Evolutionary conservation across 2,888 invertebrate species (phyloP).

Genomic region (Xylota segnis): DNA sequence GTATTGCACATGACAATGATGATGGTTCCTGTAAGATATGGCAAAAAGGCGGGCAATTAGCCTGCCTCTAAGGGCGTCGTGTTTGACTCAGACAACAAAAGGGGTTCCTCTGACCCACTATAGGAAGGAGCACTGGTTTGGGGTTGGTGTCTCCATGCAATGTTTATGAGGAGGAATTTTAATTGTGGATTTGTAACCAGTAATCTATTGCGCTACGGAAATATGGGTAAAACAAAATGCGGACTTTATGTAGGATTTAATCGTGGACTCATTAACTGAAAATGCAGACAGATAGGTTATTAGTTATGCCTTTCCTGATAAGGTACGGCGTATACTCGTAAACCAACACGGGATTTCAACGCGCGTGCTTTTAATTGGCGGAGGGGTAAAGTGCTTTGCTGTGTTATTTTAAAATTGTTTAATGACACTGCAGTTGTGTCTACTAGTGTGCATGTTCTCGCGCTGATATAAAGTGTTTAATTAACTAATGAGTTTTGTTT

Average conservation of each 20-base stretch:
- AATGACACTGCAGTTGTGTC: neutral
- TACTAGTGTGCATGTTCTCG: neutral
- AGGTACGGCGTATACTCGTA: neutral
- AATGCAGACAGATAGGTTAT: neutral
- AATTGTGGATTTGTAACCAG: constrained; percentile 27
- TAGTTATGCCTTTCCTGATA: neutral
- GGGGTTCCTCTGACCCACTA: constrained; percentile 12
- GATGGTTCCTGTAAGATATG: constrained; percentile 42
- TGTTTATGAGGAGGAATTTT: constrained; percentile 52
- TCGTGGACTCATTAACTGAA: constrained; percentile 18
- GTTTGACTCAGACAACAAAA: constrained; percentile 13
- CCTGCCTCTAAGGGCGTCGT: constrained; percentile 31
- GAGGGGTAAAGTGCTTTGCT: neutral
- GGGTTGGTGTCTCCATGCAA: constrained; percentile 56
- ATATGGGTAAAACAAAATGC: constrained; percentile 7
- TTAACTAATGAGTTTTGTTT: neutral
- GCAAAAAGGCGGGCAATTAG: constrained; percentile 50
- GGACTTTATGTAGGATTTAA: constrained; percentile 1
- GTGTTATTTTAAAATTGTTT: neutral
- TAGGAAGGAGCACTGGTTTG: neutral
- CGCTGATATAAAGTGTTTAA: neutral
- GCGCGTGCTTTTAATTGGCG: neutral
- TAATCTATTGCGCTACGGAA: constrained; percentile 17
- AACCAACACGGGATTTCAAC: neutral
- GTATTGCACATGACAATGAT: constrained; percentile 54